Percentiles rank a stretch among this genome's conserved stretches.
phyloP scores from a whole-genome alignment of 2,888 invertebrate species.

The Oasisia sp. region DNA sequence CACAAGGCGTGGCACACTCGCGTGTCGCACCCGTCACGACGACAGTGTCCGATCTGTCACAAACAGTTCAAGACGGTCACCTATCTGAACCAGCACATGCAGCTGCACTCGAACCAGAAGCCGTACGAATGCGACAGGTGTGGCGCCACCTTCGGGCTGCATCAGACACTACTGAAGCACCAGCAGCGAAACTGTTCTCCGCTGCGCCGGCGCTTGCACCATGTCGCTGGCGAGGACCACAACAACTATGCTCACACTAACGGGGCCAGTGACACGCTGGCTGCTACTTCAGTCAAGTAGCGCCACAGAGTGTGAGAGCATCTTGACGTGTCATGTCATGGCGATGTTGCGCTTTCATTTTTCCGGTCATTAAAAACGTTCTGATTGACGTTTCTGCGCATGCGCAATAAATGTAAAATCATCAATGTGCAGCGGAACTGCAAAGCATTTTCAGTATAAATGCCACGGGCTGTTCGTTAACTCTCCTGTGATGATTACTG shows the following conservation, averaged over 20 bases:
- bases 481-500: too few relatives aligned
- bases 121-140: conserved; percentile 29
- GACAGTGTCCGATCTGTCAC: conserved; percentile 26
- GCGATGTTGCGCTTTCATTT: too few relatives aligned
- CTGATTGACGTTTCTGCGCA: too few relatives aligned
- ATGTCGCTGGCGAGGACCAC: neutral
- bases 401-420: too few relatives aligned
- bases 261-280: neutral
- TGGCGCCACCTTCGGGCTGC: conserved; percentile 26
- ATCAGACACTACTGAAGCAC: conserved; percentile 22
- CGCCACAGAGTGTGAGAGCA: neutral
- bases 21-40: neutral
- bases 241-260: neutral
- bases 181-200: neutral
- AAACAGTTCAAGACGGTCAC: conserved; percentile 24
- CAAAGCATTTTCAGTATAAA: too few relatives aligned
- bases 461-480: too few relatives aligned
- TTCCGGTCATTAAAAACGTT: too few relatives aligned
- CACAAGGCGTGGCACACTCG: neutral
- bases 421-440: too few relatives aligned
- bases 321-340: neutral
- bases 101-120: conserved; percentile 29
- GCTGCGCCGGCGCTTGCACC: neutral
- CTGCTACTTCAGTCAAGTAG: neutral
- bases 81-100: conserved; percentile 28